Conservation (phyloP, 1,140 invertebrate species). For the Holotrichia oblita region DNA sequence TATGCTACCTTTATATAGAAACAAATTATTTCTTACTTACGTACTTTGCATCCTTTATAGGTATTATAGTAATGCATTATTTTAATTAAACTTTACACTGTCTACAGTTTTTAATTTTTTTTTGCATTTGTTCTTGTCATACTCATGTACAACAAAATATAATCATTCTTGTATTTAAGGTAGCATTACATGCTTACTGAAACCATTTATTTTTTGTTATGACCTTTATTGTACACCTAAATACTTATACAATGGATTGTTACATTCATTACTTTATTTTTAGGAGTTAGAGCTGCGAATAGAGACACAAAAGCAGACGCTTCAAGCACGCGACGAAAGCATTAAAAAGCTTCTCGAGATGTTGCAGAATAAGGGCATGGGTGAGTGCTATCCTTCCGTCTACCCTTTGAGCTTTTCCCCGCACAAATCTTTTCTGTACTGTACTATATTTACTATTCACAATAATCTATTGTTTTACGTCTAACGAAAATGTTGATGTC, state of each 20-base stretch:
- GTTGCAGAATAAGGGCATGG: constrained; percentile 96
- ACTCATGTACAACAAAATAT: neutral
- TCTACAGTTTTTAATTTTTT: no score
- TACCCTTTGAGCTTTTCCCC: constrained; percentile 49
- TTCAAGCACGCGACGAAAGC: constrained; percentile 94
- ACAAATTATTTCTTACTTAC: no score
- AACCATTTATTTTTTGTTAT: no score
- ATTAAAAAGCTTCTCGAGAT: constrained; percentile 99
- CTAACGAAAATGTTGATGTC: neutral
- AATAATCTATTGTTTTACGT: neutral
- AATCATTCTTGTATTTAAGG: no score
- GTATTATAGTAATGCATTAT: no score
- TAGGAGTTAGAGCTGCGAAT: constrained; percentile 95
- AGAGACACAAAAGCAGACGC: constrained; percentile 97
- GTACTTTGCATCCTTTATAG: no score
- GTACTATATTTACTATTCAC: constrained; percentile 27
- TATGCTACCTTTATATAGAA: no score
- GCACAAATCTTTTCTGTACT: constrained; percentile 46
- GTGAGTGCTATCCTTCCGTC: constrained; percentile 68
- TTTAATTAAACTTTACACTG: no score
- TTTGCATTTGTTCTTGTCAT: no score
- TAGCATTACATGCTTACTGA: no score
- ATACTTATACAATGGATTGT: no score
- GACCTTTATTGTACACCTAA: no score
- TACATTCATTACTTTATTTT: constrained; percentile 23